These are phyloP conservation scores for Malacoraja senta DNA, from an alignment of 2,797 vertebrate species.

Conservation along the genomic window DNA sequence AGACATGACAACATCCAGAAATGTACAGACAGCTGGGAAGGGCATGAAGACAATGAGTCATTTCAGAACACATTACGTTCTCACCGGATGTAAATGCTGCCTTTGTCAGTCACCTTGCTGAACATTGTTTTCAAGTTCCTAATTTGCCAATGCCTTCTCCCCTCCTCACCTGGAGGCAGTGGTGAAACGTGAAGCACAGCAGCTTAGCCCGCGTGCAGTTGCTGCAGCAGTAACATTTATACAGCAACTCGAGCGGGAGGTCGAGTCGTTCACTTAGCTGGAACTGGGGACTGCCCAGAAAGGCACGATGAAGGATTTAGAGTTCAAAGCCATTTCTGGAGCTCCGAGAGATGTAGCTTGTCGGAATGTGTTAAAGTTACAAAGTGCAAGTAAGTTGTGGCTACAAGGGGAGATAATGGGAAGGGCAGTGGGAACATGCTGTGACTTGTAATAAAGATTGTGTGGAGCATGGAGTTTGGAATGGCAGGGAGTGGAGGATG, in stretches of 20 bases:
- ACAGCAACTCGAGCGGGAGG: not conserved
- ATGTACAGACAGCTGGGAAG: conserved; percentile 12
- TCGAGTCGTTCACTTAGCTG: not conserved
- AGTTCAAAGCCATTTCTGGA: not conserved
- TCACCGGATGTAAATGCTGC: not conserved
- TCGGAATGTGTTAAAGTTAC: not conserved
- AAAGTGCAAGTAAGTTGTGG: not conserved
- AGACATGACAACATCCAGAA: not conserved
- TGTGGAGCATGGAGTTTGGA: not conserved
- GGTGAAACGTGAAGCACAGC: not conserved
- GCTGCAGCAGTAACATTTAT: not conserved
- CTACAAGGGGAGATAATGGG: not conserved
- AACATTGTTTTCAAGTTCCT: not conserved
- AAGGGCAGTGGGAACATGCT: not conserved
- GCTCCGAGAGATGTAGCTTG: not conserved
- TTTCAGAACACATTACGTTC: not conserved
- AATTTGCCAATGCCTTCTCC: not conserved
- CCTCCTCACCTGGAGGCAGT: not conserved
- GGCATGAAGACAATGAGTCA: conserved; percentile 22
- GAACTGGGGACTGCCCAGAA: not conserved
- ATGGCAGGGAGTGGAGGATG: not conserved
- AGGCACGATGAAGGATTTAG: not conserved
- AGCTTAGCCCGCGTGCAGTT: too few species aligned
- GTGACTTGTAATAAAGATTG: not conserved
- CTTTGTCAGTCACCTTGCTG: not conserved